Evolutionary conservation across 2,888 invertebrate genomes (phyloP).

Genomic region (Chironomus riparius): DNA sequence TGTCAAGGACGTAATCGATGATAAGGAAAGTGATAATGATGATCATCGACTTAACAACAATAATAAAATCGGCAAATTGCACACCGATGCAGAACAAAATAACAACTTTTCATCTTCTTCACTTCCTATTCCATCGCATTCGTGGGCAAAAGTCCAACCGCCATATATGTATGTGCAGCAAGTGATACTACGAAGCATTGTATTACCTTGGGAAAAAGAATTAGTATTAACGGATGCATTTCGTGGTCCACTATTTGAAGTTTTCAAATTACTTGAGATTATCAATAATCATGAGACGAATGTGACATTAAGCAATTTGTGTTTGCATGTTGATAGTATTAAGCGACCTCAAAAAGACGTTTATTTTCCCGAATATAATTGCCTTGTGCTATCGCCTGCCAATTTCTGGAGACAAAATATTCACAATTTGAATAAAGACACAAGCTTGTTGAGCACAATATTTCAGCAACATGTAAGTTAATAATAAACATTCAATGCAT

Average conservation of each 20-base stretch:
- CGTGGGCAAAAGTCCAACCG: slow-evolving; percentile 52
- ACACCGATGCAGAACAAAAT: slow-evolving; percentile 2
- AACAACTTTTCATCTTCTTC: slow-evolving; percentile 1
- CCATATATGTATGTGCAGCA: slow-evolving; percentile 66
- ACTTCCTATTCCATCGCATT: slow-evolving; percentile 33
- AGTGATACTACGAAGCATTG: slow-evolving; percentile 63
- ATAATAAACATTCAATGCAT: neutral
- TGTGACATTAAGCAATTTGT: slow-evolving; percentile 65
- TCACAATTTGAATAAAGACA: slow-evolving; percentile 67
- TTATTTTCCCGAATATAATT: slow-evolving; percentile 83
- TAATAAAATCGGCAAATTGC: neutral
- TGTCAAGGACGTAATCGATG: slow-evolving; percentile 29
- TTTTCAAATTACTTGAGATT: slow-evolving; percentile 77
- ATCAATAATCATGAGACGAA: slow-evolving; percentile 67
- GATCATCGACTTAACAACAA: neutral
- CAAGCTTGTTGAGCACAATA: slow-evolving; percentile 70
- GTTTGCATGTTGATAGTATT: slow-evolving; percentile 75
- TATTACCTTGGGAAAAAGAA: slow-evolving; percentile 78
- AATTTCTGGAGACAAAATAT: slow-evolving; percentile 86
- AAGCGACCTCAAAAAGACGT: slow-evolving; percentile 53
- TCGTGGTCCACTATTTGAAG: slow-evolving; percentile 79
- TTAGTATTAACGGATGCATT: slow-evolving; percentile 83
- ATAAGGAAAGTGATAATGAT: slow-evolving; percentile 33
- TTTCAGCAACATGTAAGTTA: slow-evolving; percentile 68
- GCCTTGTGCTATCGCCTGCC: slow-evolving; percentile 84